phyloP scores from a whole-genome alignment of 1,140 invertebrate genomes.

The Cotesia glomerata region DNA sequence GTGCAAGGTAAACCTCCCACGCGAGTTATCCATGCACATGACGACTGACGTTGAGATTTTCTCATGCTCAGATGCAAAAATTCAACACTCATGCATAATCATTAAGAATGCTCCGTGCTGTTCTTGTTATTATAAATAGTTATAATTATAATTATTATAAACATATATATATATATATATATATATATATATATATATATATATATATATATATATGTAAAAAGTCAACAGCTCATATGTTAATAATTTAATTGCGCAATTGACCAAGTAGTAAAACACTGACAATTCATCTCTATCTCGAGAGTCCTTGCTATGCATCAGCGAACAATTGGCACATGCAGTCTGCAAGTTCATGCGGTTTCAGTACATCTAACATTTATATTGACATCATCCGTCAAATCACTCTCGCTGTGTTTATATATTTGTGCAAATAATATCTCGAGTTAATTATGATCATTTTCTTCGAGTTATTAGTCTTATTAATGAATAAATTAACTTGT shows the following conservation, averaged over 20 bases:
- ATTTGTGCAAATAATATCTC: too few species aligned
- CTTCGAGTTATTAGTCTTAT: too few species aligned
- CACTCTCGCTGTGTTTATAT: too few species aligned
- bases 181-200: background rate
- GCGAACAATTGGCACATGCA: constrained; percentile 13
- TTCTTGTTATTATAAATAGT: background rate
- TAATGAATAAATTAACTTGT: too few species aligned
- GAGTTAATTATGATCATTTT: too few species aligned
- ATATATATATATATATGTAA: background rate
- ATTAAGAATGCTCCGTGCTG: too few species aligned
- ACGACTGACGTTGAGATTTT: constrained; percentile 4
- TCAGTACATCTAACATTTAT: too few species aligned
- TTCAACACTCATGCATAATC: background rate
- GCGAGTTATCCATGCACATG: constrained; percentile 23
- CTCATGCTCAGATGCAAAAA: background rate
- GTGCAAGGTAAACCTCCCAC: constrained; percentile 35
- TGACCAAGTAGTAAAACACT: background rate
- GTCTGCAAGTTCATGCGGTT: too few species aligned
- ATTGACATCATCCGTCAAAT: too few species aligned
- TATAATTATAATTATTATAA: background rate
- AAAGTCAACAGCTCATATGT: constrained; percentile 12
- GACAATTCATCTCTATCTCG: constrained; percentile 14
- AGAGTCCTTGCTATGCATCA: constrained; percentile 20
- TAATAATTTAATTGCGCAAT: constrained; percentile 27
- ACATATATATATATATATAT: background rate